Conservation (phyloP, 1,140 invertebrate species). For the Chrysopa pallens region DNA sequence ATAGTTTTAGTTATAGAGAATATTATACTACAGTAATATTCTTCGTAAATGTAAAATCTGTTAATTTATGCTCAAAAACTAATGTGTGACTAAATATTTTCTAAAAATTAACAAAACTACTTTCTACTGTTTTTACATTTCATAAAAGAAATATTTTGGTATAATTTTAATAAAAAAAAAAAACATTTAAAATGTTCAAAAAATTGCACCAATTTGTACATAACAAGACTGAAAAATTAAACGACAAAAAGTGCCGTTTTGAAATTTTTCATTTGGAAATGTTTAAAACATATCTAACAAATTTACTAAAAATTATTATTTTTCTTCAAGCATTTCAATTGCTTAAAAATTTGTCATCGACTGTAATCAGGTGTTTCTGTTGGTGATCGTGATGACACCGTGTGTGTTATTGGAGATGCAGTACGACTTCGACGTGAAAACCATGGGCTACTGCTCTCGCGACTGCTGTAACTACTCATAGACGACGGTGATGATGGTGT, state of each 20-base stretch:
- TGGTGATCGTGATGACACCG: conserved; percentile 6
- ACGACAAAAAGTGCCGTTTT: conserved; percentile 6
- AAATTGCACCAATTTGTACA: conserved; percentile 4
- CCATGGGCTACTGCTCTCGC: conserved; percentile 28
- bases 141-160: no score
- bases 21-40: no score
- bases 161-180: no score
- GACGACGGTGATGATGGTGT: conserved; percentile 55
- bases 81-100: no score
- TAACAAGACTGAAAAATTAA: conserved; percentile 7
- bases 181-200: neutral
- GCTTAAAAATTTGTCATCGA: conserved; percentile 5
- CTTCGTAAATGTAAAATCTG: no score
- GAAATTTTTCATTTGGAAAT: conserved; percentile 7
- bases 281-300: conserved; percentile 12
- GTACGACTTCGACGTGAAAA: conserved; percentile 25
- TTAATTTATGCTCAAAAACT: no score
- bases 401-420: conserved; percentile 18
- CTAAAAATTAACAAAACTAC: no score
- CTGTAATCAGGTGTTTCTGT: conserved; percentile 4
- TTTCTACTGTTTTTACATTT: no score
- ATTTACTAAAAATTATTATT: conserved; percentile 3
- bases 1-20: no score
- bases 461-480: conserved; percentile 40
- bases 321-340: conserved; percentile 7